phyloP scores from a whole-genome alignment of 2,888 invertebrate species.

The Odontothrips loti region DNA sequence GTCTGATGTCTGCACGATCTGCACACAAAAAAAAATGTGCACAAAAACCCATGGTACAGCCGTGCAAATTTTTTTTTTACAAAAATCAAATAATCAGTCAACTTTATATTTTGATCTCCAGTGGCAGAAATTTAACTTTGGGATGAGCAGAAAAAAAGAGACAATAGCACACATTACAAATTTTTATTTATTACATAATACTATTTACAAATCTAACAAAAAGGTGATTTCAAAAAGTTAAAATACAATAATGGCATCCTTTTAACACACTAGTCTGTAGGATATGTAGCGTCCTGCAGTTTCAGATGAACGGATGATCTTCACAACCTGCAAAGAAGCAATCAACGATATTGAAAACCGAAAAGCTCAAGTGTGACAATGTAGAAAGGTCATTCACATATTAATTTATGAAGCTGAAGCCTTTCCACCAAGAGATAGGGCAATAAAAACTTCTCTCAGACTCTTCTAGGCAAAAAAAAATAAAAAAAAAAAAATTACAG shows the following conservation, averaged over 20 bases:
- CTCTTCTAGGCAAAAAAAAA: conserved; percentile 31
- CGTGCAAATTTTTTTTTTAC: no score
- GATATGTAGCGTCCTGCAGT: conserved; percentile 98
- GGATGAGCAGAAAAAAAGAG: background rate
- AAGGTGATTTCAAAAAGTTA: background rate
- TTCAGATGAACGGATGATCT: conserved; percentile 96
- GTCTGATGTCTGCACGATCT: no score
- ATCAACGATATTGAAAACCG: conserved; percentile 29
- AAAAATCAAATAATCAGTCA: no score
- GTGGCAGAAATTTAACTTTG: background rate
- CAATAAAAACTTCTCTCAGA: conserved; percentile 31
- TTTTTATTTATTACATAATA: background rate
- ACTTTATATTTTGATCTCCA: no score
- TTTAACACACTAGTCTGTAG: conserved; percentile 85
- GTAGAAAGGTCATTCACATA: no score
- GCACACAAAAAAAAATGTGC: no score
- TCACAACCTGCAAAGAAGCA: conserved; percentile 71
- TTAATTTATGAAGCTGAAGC: no score
- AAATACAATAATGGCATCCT: background rate
- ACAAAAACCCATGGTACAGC: no score
- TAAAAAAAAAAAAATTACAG: conserved; percentile 32
- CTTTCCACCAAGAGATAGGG: no score
- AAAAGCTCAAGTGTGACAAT: no score
- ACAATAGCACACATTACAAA: background rate
- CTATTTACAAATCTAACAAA: background rate